These are phyloP conservation scores for Molanna angustata DNA, from an alignment of 2,888 invertebrate species.

Conservation along the genomic window DNA sequence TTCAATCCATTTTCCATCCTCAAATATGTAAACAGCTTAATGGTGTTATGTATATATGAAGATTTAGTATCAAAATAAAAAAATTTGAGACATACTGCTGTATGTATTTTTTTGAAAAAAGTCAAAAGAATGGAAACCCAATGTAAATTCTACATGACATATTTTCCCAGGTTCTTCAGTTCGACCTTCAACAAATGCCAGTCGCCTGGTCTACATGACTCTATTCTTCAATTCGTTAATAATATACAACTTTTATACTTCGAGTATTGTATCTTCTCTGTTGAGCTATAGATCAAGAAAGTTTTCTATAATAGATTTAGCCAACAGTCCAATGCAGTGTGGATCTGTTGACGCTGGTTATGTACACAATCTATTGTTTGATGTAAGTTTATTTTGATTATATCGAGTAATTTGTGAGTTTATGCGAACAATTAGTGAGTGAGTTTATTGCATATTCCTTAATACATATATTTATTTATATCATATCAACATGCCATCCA, in stretches of 20 bases:
- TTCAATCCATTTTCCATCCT: no score
- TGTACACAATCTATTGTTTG: constrained; percentile 30
- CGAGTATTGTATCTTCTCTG: constrained; percentile 30
- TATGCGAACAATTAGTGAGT: no score
- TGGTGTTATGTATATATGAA: no score
- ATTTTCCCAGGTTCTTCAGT: constrained; percentile 22
- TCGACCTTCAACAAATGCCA: constrained; percentile 23
- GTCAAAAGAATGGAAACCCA: no score
- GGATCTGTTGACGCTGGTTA: constrained; percentile 29
- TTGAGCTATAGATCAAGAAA: constrained; percentile 27
- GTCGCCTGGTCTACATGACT: constrained; percentile 27
- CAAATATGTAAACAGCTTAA: no score
- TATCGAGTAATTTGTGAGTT: no score
- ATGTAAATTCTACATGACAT: no score
- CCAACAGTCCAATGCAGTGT: constrained; percentile 28
- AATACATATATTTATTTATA: no score
- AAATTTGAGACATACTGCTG: not conserved
- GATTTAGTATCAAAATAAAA: no score
- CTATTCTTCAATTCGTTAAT: constrained; percentile 29
- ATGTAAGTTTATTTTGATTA: constrained; percentile 24
- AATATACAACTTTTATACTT: constrained; percentile 31
- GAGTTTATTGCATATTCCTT: no score
- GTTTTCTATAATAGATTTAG: constrained; percentile 24
- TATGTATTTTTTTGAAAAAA: not conserved
- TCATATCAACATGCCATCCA: no score